Percentiles rank a stretch among this genome's conserved stretches.
Evolutionary conservation across 2,113 vertebrate genomes (phyloP).

Genomic region (Lonchura striata): DNA sequence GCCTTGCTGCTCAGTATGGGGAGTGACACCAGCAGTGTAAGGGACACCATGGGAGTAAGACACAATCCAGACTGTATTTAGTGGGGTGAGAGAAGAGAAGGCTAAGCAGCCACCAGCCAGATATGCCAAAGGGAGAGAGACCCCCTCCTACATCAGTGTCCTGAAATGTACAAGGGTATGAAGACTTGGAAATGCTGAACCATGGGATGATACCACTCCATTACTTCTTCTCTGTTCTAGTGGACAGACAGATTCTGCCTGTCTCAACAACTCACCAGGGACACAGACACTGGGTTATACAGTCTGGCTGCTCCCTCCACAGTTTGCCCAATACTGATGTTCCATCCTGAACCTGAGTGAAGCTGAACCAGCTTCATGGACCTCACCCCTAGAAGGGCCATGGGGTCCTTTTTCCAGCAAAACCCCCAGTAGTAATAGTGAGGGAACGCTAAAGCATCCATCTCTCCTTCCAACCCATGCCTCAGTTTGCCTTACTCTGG

Average conservation of each 20-base stretch:
- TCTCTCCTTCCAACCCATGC: not conserved
- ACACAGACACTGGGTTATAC: not conserved
- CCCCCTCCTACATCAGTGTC: not conserved
- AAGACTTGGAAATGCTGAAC: not conserved
- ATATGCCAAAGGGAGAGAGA: not conserved
- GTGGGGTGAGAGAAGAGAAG: not conserved
- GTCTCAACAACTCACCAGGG: not conserved
- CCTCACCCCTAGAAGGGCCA: not conserved
- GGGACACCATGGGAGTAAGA: no score
- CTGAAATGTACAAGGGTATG: fast-evolving
- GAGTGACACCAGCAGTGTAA: not conserved
- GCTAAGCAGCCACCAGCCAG: not conserved
- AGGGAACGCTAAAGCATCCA: not conserved
- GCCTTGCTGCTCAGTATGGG: fast-evolving
- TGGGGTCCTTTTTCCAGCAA: not conserved
- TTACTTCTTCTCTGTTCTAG: not conserved
- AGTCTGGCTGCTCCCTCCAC: not conserved
- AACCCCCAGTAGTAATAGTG: not conserved
- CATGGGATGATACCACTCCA: not conserved
- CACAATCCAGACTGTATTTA: not conserved
- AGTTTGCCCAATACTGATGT: not conserved
- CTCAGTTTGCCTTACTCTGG: not conserved
- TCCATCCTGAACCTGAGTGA: not conserved
- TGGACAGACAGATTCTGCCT: not conserved
- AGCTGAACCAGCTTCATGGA: not conserved